phyloP scores from a whole-genome alignment of 2,113 vertebrate species.

The Penelope pileata region DNA sequence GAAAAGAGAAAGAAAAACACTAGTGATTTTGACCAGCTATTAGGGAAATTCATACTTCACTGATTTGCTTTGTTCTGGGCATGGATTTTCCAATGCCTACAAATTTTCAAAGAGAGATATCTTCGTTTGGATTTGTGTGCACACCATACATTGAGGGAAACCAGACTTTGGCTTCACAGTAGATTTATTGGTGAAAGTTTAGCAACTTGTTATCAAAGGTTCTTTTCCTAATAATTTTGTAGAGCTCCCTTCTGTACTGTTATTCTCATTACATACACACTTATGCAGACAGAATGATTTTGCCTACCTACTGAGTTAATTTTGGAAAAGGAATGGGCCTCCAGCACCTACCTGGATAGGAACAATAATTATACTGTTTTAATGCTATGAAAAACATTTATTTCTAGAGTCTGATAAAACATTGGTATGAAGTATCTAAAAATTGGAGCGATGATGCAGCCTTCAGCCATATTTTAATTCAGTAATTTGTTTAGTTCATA shows the following conservation, averaged over 20 bases:
- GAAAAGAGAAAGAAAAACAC: neutral
- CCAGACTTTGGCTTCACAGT: neutral
- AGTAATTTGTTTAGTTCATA: neutral
- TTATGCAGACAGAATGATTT: neutral
- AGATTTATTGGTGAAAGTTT: neutral
- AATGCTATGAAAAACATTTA: neutral
- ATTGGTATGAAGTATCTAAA: neutral
- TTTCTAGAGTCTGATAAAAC: neutral
- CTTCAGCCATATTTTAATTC: neutral
- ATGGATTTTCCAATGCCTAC: neutral
- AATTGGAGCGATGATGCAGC: neutral
- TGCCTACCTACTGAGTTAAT: neutral
- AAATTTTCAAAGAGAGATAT: neutral
- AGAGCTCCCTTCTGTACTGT: neutral
- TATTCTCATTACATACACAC: neutral
- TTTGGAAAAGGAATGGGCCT: slow-evolving; percentile 4
- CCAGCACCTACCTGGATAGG: neutral
- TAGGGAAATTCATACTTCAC: neutral
- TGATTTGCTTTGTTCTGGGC: neutral
- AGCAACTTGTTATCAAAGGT: neutral
- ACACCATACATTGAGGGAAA: neutral
- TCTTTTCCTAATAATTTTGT: neutral
- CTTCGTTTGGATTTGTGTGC: neutral
- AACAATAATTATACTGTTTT: neutral
- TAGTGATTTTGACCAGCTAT: accelerated